Percentiles rank a stretch among this genome's conserved stretches.
phyloP scores from a whole-genome alignment of 2,888 invertebrate genomes.

The Epirrhoe tristata region DNA sequence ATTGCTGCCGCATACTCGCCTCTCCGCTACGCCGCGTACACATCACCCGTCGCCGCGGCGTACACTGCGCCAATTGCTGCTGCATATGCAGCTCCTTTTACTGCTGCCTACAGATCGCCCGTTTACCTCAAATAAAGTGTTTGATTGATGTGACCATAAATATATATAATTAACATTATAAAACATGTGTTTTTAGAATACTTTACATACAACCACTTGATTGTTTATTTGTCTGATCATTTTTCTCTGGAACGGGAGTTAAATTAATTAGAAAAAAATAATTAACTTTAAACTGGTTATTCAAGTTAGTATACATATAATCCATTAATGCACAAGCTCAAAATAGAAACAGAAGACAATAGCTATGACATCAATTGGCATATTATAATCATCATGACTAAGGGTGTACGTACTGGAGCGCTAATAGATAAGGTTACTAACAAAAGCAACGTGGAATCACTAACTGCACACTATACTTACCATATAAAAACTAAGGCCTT shows the following conservation, averaged over 20 bases:
- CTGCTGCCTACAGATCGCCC: slow-evolving; percentile 55
- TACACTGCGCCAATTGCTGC: slow-evolving; percentile 57
- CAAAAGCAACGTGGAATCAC: no score
- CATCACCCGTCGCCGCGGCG: slow-evolving; percentile 51
- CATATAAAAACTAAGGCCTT: no score
- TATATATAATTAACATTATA: not conserved
- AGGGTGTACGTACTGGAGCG: no score
- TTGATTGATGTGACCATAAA: slow-evolving; percentile 1
- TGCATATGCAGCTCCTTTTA: slow-evolving; percentile 50
- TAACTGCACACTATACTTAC: no score
- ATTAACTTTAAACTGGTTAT: no score
- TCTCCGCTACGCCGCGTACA: slow-evolving; percentile 60
- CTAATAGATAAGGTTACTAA: no score
- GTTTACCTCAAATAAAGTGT: slow-evolving; percentile 26
- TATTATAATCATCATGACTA: not conserved
- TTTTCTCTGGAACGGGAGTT: no score
- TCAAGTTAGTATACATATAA: no score
- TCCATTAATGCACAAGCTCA: slow-evolving; percentile 1
- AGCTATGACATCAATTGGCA: slow-evolving; percentile 25
- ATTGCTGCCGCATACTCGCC: slow-evolving; percentile 56
- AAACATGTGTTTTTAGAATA: no score
- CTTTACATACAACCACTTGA: no score
- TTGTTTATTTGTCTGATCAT: no score
- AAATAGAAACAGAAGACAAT: slow-evolving; percentile 27
- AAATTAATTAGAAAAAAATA: no score